Conservation (phyloP, 2,113 vertebrate species). For the Riparia riparia region DNA sequence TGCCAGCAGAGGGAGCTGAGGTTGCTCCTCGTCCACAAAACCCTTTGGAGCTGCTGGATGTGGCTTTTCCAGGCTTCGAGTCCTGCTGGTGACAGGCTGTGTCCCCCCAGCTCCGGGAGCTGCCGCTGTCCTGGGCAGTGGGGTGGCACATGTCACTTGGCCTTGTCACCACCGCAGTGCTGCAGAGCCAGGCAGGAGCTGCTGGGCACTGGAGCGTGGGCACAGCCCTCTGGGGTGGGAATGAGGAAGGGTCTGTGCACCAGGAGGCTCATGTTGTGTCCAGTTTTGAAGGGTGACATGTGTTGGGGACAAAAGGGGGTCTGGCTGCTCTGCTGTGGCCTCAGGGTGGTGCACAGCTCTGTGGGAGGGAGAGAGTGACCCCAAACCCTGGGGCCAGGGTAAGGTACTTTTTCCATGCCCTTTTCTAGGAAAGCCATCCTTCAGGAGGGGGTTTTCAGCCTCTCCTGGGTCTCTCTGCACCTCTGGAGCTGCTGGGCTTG, state of each 20-base stretch:
- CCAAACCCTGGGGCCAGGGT: accelerated
- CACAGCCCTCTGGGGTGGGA: background rate
- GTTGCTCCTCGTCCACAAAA: background rate
- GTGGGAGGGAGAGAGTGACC: background rate
- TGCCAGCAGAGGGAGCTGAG: slow-evolving; percentile 67
- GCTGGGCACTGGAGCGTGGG: background rate
- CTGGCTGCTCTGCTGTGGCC: background rate
- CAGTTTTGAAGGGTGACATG: background rate
- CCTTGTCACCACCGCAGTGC: background rate
- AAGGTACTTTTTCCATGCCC: background rate
- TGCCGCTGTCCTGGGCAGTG: accelerated
- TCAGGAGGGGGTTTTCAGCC: accelerated
- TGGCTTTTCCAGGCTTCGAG: background rate
- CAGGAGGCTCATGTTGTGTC: accelerated
- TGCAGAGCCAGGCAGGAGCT: background rate
- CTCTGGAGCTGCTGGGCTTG: background rate
- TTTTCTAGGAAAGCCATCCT: background rate
- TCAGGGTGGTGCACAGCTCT: background rate
- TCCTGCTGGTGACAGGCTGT: background rate
- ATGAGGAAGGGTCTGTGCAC: background rate
- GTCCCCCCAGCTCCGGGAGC: accelerated
- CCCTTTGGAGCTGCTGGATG: background rate
- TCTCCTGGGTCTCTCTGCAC: background rate
- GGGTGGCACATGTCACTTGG: background rate
- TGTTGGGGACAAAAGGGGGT: background rate